Conservation (phyloP, 2,113 vertebrate species). For the Pseudonaja textilis region DNA sequence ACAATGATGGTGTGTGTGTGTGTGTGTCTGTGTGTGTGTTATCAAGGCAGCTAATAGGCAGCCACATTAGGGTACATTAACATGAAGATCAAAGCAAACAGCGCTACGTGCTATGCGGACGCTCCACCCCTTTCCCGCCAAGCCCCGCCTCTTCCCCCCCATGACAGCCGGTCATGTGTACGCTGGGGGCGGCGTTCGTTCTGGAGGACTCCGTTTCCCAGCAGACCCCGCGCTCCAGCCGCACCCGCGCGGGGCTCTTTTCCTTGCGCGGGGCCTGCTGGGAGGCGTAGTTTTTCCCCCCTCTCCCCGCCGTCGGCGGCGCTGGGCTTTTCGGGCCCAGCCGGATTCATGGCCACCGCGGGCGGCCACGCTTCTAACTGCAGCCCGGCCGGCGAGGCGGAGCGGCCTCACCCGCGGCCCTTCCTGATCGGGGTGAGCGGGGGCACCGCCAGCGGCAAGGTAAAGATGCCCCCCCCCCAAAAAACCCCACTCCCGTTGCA, state of each 20-base stretch:
- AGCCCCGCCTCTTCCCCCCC: not conserved
- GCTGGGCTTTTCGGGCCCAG: not conserved
- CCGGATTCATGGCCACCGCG: constrained; percentile 70
- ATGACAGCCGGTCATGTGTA: not conserved
- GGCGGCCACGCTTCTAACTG: constrained; percentile 35
- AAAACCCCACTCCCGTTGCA: not conserved
- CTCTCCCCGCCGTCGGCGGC: fast-evolving
- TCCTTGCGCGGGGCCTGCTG: not conserved
- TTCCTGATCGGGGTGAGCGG: constrained; percentile 93
- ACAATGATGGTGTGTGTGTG: too few species aligned
- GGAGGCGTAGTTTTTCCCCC: constrained; percentile 31
- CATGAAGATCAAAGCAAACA: not conserved
- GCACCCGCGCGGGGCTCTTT: not conserved
- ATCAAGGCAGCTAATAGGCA: not conserved
- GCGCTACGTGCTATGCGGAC: not conserved
- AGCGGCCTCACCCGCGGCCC: constrained; percentile 78
- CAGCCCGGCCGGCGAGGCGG: constrained; percentile 59
- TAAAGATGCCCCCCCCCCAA: constrained; percentile 40
- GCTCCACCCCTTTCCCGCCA: not conserved
- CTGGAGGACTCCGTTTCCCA: not conserved
- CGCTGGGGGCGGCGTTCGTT: not conserved
- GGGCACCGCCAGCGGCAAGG: constrained; percentile 93
- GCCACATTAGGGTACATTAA: not conserved
- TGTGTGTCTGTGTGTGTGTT: too few species aligned
- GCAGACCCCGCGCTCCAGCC: not conserved